These are phyloP conservation scores for Sprattus sprattus DNA, from an alignment of 2,113 vertebrate species.

Conservation along the genomic window DNA sequence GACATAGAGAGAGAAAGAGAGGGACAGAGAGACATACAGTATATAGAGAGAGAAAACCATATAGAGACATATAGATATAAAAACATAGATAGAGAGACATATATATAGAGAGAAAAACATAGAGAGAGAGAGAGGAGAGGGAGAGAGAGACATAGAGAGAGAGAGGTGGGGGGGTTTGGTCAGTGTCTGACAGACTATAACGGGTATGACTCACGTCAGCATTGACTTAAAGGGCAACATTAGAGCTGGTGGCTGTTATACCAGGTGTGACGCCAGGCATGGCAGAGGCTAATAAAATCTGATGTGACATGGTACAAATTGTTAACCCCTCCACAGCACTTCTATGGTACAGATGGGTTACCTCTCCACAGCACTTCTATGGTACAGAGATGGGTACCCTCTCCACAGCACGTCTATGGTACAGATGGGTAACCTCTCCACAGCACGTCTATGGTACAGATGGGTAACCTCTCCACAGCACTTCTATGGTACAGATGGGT, in stretches of 20 bases:
- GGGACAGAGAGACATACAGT: not conserved
- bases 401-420: not conserved
- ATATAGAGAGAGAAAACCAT: too few relatives aligned
- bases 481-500: too few relatives aligned
- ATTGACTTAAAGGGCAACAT: not conserved
- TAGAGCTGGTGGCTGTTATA: not conserved
- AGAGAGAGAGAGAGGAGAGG: too few relatives aligned
- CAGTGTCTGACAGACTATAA: not conserved
- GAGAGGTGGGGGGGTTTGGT: not conserved
- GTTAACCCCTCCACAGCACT: not conserved
- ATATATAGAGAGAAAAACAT: too few relatives aligned
- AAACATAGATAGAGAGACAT: not conserved
- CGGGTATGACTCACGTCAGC: not conserved
- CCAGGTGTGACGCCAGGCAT: not conserved
- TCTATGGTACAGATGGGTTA: too few relatives aligned
- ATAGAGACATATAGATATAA: not conserved
- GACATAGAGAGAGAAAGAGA: not conserved
- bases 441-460: not conserved
- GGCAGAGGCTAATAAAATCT: not conserved
- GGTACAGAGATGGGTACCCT: too few relatives aligned
- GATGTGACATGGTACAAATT: not conserved
- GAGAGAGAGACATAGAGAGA: too few relatives aligned
- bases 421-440: too few relatives aligned
- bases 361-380: not conserved
- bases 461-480: not conserved